Evolutionary conservation across 2,113 vertebrate genomes (phyloP).

Genomic region (Sarotherodon lohbergeri): DNA sequence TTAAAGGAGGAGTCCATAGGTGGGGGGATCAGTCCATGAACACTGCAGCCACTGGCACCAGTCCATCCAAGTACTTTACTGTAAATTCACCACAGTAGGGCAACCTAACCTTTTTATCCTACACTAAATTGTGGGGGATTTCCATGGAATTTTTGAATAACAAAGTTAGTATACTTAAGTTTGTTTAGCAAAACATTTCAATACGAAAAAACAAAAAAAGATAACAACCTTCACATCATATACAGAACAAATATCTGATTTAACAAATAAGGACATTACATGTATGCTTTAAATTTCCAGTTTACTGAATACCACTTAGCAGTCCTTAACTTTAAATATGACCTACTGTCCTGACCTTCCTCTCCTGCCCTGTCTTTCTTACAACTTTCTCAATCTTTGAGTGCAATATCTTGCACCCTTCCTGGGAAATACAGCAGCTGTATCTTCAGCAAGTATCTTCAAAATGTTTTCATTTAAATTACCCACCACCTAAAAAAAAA

Average conservation of each 20-base stretch:
- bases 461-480: background rate
- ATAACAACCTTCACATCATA: background rate
- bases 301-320: background rate
- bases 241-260: background rate
- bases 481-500: background rate
- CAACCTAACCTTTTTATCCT: background rate
- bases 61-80: background rate
- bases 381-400: background rate
- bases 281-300: background rate
- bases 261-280: background rate
- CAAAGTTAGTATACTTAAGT: background rate
- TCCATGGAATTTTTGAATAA: background rate
- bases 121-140: background rate
- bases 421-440: background rate
- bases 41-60: background rate
- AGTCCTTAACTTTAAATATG: background rate
- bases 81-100: background rate
- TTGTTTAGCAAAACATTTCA: background rate
- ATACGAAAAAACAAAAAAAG: background rate
- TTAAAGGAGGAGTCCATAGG: background rate
- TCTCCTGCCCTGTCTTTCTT: background rate
- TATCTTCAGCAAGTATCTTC: background rate
- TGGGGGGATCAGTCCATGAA: background rate
- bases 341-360: background rate
- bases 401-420: background rate